Percentiles rank a stretch among this genome's conserved stretches.
These are phyloP conservation scores for Tauraco erythrolophus DNA, from an alignment of 2,113 vertebrate genomes.

Conservation along the genomic window DNA sequence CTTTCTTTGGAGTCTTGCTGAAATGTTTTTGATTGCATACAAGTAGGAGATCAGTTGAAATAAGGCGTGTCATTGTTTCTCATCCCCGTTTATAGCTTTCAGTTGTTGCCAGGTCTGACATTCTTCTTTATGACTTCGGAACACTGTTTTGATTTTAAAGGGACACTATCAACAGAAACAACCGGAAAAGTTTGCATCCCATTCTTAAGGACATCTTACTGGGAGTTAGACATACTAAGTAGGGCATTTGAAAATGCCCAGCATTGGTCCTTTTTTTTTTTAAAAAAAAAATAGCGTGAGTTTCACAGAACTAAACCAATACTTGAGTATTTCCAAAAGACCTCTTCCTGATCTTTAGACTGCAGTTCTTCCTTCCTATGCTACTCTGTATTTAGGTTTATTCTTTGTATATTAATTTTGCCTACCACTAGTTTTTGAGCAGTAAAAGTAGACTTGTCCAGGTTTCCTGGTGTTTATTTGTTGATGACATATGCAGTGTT, in stretches of 20 bases:
- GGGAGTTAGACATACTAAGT: background rate
- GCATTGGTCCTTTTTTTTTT: background rate
- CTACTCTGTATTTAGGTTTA: background rate
- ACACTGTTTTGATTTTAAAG: constrained; percentile 7
- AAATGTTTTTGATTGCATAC: constrained; percentile 1
- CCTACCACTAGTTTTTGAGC: background rate
- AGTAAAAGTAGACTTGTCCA: background rate
- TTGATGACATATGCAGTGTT: background rate
- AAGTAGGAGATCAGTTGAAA: constrained; percentile 19
- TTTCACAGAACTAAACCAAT: background rate
- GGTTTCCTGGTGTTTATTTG: background rate
- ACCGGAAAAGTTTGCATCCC: background rate
- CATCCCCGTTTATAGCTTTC: background rate
- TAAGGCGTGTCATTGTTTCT: constrained; percentile 2
- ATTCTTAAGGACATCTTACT: background rate
- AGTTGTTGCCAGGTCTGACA: background rate
- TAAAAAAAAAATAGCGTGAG: background rate
- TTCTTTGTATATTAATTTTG: background rate
- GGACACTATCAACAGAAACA: background rate
- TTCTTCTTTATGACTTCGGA: background rate
- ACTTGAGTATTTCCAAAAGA: background rate
- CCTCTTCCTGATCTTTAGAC: background rate
- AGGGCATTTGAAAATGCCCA: background rate
- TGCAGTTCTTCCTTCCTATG: background rate
- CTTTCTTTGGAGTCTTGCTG: constrained; percentile 33